phyloP scores from a whole-genome alignment of 2,888 invertebrate species.

The Leptura quadrifasciata region DNA sequence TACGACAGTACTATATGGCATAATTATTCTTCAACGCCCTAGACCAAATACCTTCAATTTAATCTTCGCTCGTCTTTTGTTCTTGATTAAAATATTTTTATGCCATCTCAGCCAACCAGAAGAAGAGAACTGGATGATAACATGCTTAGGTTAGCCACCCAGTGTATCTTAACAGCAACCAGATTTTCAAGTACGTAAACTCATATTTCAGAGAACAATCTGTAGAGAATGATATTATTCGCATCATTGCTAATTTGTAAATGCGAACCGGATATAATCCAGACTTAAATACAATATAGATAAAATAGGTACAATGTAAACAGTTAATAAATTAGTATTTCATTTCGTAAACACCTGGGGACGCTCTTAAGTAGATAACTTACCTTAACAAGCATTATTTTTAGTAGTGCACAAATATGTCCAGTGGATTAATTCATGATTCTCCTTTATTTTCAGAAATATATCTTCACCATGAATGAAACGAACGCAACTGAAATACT shows the following conservation, averaged over 20 bases:
- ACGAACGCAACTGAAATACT: constrained; percentile 34
- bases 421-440: neutral
- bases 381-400: neutral
- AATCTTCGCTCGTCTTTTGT: too few relatives aligned
- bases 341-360: neutral
- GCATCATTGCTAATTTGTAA: neutral
- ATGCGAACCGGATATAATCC: neutral
- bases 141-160: too few relatives aligned
- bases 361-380: neutral
- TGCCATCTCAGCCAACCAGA: too few relatives aligned
- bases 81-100: too few relatives aligned
- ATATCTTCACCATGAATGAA: constrained; percentile 28
- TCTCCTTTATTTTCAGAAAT: constrained; percentile 21
- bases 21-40: too few relatives aligned
- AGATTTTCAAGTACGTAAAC: too few relatives aligned
- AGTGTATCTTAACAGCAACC: too few relatives aligned
- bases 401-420: neutral
- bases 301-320: neutral
- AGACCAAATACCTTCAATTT: too few relatives aligned
- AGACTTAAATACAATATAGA: neutral
- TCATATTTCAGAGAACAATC: too few relatives aligned
- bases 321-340: neutral
- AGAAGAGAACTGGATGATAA: too few relatives aligned
- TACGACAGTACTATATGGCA: too few relatives aligned
- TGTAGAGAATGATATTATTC: too few relatives aligned